A percentile compares a stretch with the other conserved stretches of the same genome.
Conservation (phyloP, 2,888 invertebrate genomes). For the Cerastoderma edule region DNA sequence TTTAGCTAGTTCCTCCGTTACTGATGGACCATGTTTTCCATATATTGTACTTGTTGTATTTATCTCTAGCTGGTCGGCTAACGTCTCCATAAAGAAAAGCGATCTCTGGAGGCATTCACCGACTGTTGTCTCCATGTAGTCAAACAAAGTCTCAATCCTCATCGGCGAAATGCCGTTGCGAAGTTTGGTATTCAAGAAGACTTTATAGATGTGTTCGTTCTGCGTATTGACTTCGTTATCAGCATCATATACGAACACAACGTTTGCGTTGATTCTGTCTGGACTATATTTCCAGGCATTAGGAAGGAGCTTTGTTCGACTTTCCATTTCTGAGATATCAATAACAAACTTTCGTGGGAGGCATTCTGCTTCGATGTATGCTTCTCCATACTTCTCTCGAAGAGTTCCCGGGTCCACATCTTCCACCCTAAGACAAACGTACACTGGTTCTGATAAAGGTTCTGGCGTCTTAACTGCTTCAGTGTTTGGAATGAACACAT, state of each 20-base stretch:
- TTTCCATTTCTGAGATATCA: neutral
- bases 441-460: neutral
- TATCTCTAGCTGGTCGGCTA: too few relatives aligned
- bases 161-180: slow-evolving; percentile 24
- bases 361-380: neutral
- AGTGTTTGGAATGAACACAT: neutral
- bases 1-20: too few relatives aligned
- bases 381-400: neutral
- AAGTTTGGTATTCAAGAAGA: slow-evolving; percentile 57
- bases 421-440: neutral
- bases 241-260: slow-evolving; percentile 48
- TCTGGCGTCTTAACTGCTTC: neutral
- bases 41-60: too few relatives aligned
- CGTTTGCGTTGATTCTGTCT: slow-evolving; percentile 21
- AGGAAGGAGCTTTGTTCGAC: neutral
- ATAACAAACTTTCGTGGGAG: neutral
- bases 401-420: neutral
- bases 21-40: too few relatives aligned
- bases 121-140: slow-evolving; percentile 55
- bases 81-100: slow-evolving; percentile 58
- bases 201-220: slow-evolving; percentile 54
- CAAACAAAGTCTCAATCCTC: slow-evolving; percentile 59
- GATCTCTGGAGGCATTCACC: slow-evolving; percentile 58
- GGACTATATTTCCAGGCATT: neutral
- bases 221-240: slow-evolving; percentile 57